These are phyloP conservation scores for Caenorhabditis sp. DNA, from an alignment of 2,888 invertebrate genomes.

Conservation along the genomic window DNA sequence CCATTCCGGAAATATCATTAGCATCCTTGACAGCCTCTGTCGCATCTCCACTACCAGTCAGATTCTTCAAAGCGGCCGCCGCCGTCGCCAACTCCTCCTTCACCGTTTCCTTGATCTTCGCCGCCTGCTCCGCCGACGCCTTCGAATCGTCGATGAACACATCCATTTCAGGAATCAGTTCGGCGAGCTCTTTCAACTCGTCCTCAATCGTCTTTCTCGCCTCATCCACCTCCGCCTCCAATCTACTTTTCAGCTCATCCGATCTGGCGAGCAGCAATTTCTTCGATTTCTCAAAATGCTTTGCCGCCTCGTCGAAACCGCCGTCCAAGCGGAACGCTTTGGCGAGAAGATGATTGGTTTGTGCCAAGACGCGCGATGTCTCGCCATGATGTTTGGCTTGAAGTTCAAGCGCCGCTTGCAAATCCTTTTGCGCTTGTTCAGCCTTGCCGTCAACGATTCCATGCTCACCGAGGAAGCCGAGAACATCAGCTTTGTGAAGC, in stretches of 20 bases:
- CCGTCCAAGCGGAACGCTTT: slow-evolving; percentile 26
- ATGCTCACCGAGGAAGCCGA: slow-evolving; percentile 86
- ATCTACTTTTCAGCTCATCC: slow-evolving; percentile 3
- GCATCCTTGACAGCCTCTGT: slow-evolving; percentile 5
- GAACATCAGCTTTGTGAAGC: slow-evolving; percentile 81
- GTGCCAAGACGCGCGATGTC: slow-evolving; percentile 72
- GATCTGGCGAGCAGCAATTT: slow-evolving; percentile 12
- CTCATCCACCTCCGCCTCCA: slow-evolving; percentile 38
- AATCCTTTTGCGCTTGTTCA: slow-evolving; percentile 81
- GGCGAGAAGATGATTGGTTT: slow-evolving; percentile 64
- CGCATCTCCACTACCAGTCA: neutral
- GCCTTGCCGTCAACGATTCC: slow-evolving; percentile 90
- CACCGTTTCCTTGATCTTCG: slow-evolving; percentile 22
- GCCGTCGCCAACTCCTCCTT: slow-evolving; percentile 17
- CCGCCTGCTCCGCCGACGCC: slow-evolving; percentile 26
- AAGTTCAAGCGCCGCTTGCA: slow-evolving; percentile 76
- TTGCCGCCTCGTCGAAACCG: slow-evolving; percentile 29
- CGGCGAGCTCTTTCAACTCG: slow-evolving; percentile 82
- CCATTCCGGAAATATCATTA: slow-evolving; percentile 42
- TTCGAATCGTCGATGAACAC: slow-evolving; percentile 82
- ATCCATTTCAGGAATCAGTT: slow-evolving; percentile 84
- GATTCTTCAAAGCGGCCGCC: neutral
- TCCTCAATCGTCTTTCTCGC: slow-evolving; percentile 77
- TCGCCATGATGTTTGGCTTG: slow-evolving; percentile 70
- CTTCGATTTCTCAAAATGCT: slow-evolving; percentile 20